Evolutionary conservation across 64 coral and sea anemone genomes (phyloP), one percentile per base, ranked within the genome.

Genomic region (Dendronephthya gigantea): DNA sequence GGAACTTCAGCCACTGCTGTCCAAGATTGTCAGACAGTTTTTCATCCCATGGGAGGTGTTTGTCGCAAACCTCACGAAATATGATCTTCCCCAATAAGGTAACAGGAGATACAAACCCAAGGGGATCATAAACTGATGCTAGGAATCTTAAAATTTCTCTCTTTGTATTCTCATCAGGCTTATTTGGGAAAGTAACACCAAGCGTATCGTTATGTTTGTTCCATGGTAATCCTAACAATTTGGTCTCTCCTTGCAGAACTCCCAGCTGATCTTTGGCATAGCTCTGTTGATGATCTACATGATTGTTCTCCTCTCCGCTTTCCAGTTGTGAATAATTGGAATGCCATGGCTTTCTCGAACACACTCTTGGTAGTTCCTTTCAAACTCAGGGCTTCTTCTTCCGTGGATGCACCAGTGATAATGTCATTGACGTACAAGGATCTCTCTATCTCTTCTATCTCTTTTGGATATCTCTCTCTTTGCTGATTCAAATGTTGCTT

Each of bases 51-150:
- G 48, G 19, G 28, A 62, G 48, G 14, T 62, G 49, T 11, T 32
- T 23, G 40, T 85, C 84, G 39, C 84, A 85, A 9, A 58, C 28
- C 22, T 85, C 84, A 62, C 84, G 49, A 50, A 48, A 85, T 7
- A 85, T 49, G 13, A 85, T 12, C 37, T 87, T 68, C 13, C 59
- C 59, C 5, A 52, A 40, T 17, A 70, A 70, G 66, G 66, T 70
- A 12, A 70, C 17, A 22, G 66, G 66, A 8, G 66, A 70, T 32
- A 70, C 66, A 7, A 70, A 12, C 30, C 66, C 66, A 8, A 70
- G n/a, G 8, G 66, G 66, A n/a, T 70, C 66, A 31, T 70, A 70
- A 32, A 70, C 30, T 11, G 19, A 25, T 32, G 66, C 66, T 11
- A 70, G 66, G 17, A 25, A 25, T 70, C 66, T 6, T n/a, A 70